Evolutionary conservation across 2,888 invertebrate genomes (phyloP).

Genomic region (Arge pagana): DNA sequence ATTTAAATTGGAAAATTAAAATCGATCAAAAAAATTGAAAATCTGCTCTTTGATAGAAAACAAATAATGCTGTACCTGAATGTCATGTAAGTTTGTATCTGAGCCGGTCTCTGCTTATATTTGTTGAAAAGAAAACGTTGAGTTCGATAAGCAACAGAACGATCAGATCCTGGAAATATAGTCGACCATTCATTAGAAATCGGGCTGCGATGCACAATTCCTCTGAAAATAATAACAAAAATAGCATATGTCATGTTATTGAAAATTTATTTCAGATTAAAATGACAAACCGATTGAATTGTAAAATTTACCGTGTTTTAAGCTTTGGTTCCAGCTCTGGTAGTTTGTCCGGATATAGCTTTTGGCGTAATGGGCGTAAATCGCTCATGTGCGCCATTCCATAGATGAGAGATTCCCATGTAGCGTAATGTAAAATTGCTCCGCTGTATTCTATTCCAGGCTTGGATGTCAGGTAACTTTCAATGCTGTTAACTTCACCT

Average conservation of each 20-base stretch:
- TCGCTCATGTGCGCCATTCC: conserved; percentile 71
- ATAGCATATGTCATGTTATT: not conserved
- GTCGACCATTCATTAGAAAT: conserved; percentile 66
- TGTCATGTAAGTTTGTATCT: conserved; percentile 76
- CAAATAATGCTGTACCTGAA: conserved; percentile 53
- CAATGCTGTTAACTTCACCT: conserved; percentile 77
- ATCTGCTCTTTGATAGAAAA: not conserved
- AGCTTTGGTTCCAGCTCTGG: conserved; percentile 69
- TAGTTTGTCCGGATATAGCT: conserved; percentile 69
- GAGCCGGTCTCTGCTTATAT: conserved; percentile 74
- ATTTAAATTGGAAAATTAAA: too few species aligned
- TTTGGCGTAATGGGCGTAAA: conserved; percentile 67
- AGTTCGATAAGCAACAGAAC: conserved; percentile 79
- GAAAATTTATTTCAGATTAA: not conserved
- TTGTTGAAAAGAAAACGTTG: conserved; percentile 75
- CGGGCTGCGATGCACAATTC: conserved; percentile 61
- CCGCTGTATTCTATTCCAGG: conserved; percentile 46
- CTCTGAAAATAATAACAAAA: conserved; percentile 49
- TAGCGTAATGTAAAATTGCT: conserved; percentile 76
- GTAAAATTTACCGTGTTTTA: conserved; percentile 58
- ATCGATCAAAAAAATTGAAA: too few species aligned
- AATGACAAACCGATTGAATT: conserved; percentile 1
- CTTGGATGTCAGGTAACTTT: conserved; percentile 67
- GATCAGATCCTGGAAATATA: conserved; percentile 84
- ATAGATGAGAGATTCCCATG: conserved; percentile 87